Evolutionary conservation across 2,113 vertebrate species (phyloP), one percentile per base, ranked within the genome.

Genomic region (Garra rufa): DNA sequence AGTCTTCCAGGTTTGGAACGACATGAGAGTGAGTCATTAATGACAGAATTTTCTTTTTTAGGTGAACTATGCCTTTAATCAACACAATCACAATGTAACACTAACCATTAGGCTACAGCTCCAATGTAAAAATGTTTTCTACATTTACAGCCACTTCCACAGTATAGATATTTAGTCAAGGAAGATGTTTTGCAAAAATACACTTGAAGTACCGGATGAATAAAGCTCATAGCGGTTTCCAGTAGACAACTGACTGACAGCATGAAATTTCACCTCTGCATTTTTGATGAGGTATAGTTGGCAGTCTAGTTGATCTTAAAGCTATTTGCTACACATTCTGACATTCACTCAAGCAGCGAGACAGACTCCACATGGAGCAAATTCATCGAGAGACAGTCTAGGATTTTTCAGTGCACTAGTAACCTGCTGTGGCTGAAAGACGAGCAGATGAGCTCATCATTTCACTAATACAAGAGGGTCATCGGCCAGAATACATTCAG

Each of bases 391-490:
- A 63, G 24, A 81, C 26, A 81, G 30, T 34, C 28, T 55, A 21
- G 44, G 30, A 81, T 55, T 30, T 81, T 26, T 44, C 48, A 80
- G 59, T 28, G 77, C 77, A 80, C 41, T 46, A 79, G 59, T 26
- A 63, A 17, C 77, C 77, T 79, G 76, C 57, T 79, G 57, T 13
- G 44, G 17, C 9, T 13, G 11, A 81, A 19, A 69, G 26, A 81
- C 50, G 26, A 81, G 67, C 28, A 81, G 44, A 81, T 81, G 59
- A 69, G 44, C 78, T 81, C 78, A 81, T 81, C 44, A 81, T 41
- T 26, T n/a, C 8, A 63, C 43, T 67, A 46, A 69, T 65, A 26
- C 14, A 52, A 48, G 26, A 81, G 38, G 59, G 21, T 17, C 63
- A 34, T 21, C 3, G 14, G 30, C 9, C 50, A 17, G 46, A 75